Evolutionary conservation across 2,113 vertebrate species (phyloP).

Genomic region (Cromileptes altivelis): DNA sequence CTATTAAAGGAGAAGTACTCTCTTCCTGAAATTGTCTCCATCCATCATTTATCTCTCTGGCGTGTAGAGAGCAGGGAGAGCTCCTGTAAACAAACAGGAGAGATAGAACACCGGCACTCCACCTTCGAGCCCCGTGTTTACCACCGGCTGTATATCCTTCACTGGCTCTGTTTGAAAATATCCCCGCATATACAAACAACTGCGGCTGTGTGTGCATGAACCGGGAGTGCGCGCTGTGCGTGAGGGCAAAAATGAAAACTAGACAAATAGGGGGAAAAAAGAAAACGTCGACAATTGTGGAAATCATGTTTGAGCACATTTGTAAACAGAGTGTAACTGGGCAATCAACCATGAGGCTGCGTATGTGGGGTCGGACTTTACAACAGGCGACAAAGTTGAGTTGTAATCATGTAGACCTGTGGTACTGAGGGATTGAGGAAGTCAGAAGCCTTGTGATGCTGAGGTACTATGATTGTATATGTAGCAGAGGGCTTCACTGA

Average conservation of each 20-base stretch:
- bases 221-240: constrained; percentile 18
- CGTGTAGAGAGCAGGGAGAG: constrained; percentile 50
- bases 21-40: constrained; percentile 62
- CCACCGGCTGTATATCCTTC: constrained; percentile 77
- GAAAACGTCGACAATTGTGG: constrained; percentile 38
- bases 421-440: constrained; percentile 62
- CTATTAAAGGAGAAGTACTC: constrained; percentile 60
- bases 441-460: constrained; percentile 42
- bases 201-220: constrained; percentile 52
- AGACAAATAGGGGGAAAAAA: constrained; percentile 3
- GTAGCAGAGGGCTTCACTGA: neutral
- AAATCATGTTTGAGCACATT: constrained; percentile 64
- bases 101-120: constrained; percentile 71
- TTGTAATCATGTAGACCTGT: constrained; percentile 40
- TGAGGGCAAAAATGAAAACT: constrained; percentile 41
- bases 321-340: constrained; percentile 60
- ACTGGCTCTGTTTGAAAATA: constrained; percentile 78
- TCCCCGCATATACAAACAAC: constrained; percentile 76
- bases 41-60: constrained; percentile 70
- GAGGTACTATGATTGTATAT: constrained; percentile 6
- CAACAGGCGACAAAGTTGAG: constrained; percentile 34
- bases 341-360: constrained; percentile 62
- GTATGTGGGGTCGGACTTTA: constrained; percentile 39
- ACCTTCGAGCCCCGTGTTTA: constrained; percentile 77
- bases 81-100: constrained; percentile 77